phyloP scores from a whole-genome alignment of 2,888 invertebrate genomes.

The Rhagonycha fulva region DNA sequence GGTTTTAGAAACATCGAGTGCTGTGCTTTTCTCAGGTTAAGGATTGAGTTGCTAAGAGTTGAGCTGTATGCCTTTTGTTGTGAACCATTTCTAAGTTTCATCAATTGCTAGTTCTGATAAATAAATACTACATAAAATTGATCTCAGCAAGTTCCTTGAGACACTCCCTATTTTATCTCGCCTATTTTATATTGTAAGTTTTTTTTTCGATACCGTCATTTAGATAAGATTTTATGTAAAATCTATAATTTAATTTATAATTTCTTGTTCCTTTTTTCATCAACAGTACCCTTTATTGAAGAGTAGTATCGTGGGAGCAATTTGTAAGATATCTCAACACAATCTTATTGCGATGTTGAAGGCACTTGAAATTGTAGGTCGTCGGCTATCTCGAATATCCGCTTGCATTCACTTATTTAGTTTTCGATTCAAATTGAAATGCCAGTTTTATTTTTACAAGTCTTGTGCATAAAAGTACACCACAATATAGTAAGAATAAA shows the following conservation, averaged over 20 bases:
- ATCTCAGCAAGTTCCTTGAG: no score
- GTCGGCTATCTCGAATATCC: constrained; percentile 22
- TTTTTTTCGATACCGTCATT: no score
- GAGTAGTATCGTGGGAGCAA: constrained; percentile 22
- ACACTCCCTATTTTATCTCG: no score
- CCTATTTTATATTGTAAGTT: no score
- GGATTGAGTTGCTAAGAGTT: no score
- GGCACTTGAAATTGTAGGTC: constrained; percentile 21
- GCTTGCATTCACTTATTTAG: constrained; percentile 6
- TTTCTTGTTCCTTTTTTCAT: constrained; percentile 31
- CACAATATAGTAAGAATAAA: not conserved
- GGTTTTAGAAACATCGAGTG: no score
- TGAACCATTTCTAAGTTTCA: no score
- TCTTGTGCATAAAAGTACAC: not conserved
- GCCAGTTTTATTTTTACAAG: constrained; percentile 7
- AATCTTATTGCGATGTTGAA: constrained; percentile 21
- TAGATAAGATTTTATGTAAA: not conserved
- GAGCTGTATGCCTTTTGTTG: no score
- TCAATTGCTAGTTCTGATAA: no score
- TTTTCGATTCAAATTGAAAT: constrained; percentile 2
- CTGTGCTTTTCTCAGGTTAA: no score
- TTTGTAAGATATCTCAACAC: constrained; percentile 19
- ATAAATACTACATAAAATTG: no score
- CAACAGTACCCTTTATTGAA: constrained; percentile 26
- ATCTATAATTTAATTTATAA: constrained; percentile 27